Evolutionary conservation across 2,113 vertebrate species (phyloP), one percentile per base, ranked within the genome.

Genomic region (Heloderma charlesbogerti): DNA sequence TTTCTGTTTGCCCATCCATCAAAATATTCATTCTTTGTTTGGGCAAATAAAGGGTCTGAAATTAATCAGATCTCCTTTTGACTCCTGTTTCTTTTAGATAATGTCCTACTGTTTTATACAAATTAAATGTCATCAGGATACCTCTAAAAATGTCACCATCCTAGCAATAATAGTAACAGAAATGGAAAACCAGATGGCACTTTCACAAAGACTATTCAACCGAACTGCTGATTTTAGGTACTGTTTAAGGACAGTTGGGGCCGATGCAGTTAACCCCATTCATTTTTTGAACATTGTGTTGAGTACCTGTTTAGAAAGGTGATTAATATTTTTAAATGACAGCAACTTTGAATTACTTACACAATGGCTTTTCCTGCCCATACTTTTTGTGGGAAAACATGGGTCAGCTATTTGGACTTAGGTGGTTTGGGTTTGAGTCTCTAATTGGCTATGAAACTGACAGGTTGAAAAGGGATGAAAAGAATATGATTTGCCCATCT

Each of bases 21-120:
- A 74, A 63, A 88, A 8, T 78, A 91, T 80, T 92, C 81, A 77
- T 90, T 66, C 25, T 93, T 92, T 88, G 31, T 88, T 83, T 89
- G 43, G 74, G 75, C 9, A 91, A 91, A 71, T 1, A 82, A 88
- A 89, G 86, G 1, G 20, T 16, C 4, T 90, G 71, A 92, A 90
- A 79, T 71, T 86, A 92, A 71, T 81, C 74, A 92, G 54, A 72
- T n/a, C 4, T 89, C 81, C 82, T 3, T 51, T 37, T 60, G n/a
- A 78, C 0, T 0, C 74, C n/a, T 37, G 72, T 40, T 91, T 51
- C 45, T 87, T 95, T 88, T 71, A 84, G 66, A 43, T 0, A 18
- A 71, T 6, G 4, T 81, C 86, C 60, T 89, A 67, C 84, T 81
- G 87, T 1, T 82, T 89, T 27, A 20, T 81, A 27, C n/a, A 31